Evolutionary conservation across 2,888 invertebrate genomes (phyloP).

Genomic region (Rhingia campestris): DNA sequence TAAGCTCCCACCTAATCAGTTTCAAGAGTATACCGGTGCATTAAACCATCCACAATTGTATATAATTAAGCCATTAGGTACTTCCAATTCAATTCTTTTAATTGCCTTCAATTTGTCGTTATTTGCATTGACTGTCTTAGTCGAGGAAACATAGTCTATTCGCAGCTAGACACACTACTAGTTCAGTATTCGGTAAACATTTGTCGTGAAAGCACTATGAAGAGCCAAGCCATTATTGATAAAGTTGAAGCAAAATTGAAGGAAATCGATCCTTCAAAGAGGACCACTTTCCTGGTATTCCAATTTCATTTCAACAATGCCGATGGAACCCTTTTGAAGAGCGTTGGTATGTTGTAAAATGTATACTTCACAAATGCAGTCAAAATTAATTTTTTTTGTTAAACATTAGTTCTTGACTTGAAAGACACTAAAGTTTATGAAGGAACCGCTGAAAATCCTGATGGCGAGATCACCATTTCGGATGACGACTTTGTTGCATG

Average conservation of each 20-base stretch:
- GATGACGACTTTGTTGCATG: constrained; percentile 81
- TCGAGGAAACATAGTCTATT: neutral
- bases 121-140: constrained; percentile 45
- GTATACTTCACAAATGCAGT: no score
- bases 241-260: constrained; percentile 80
- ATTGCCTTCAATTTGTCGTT: constrained; percentile 67
- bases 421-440: constrained; percentile 81
- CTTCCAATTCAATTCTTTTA: constrained; percentile 63
- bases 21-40: constrained; percentile 33
- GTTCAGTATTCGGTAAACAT: constrained; percentile 10
- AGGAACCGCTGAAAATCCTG: constrained; percentile 77
- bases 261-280: constrained; percentile 79
- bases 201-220: constrained; percentile 76
- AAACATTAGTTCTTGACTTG: constrained; percentile 80
- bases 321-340: constrained; percentile 81
- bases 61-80: constrained; percentile 65
- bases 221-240: constrained; percentile 81
- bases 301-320: constrained; percentile 80
- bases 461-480: constrained; percentile 79
- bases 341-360: constrained; percentile 77
- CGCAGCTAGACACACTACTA: neutral
- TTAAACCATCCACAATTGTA: constrained; percentile 52
- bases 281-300: constrained; percentile 79
- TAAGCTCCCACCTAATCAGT: constrained; percentile 50
- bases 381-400: constrained; percentile 51